A percentile compares a stretch with the other conserved stretches of the same genome.
Conservation (phyloP, 37 sponge, comb jelly and placozoan genomes). For the Diacarnus erythraeanus region DNA sequence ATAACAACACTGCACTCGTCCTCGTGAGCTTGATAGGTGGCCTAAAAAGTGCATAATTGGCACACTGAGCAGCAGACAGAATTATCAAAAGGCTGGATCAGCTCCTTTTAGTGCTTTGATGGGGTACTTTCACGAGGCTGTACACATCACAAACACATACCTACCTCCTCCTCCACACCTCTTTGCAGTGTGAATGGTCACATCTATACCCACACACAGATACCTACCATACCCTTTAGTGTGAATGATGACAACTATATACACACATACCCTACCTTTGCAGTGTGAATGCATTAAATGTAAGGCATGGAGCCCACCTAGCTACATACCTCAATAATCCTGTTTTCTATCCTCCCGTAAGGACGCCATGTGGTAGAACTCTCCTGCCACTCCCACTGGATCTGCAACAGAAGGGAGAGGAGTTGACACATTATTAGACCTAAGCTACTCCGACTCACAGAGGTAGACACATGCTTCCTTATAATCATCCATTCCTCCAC, state of each 20-base stretch:
- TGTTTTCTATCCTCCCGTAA: conserved; percentile 63
- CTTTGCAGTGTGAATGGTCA: neutral
- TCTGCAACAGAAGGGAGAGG: conserved; percentile 36
- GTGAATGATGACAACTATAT: neutral
- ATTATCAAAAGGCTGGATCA: too few species aligned
- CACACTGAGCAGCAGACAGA: too few species aligned
- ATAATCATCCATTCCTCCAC: conserved; percentile 36
- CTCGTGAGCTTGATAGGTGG: conserved; percentile 57
- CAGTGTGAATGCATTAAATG: too few species aligned
- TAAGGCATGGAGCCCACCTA: too few species aligned
- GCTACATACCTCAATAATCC: conserved; percentile 65
- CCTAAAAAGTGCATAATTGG: conserved; percentile 37
- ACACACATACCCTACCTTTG: too few species aligned
- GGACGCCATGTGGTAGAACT: conserved; percentile 53
- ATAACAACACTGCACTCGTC: conserved; percentile 74
- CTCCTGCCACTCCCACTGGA: conserved; percentile 83
- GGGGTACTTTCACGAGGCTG: too few species aligned
- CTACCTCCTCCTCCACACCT: neutral
- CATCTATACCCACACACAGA: neutral
- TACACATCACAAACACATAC: too few species aligned
- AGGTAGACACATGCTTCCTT: conserved; percentile 4
- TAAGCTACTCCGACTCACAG: conserved; percentile 13
- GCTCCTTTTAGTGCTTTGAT: too few species aligned
- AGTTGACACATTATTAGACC: neutral
- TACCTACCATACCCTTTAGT: too few species aligned